These are phyloP conservation scores for Pseudomyrmex gracilis DNA, from an alignment of 1,140 invertebrate genomes.

Conservation along the genomic window DNA sequence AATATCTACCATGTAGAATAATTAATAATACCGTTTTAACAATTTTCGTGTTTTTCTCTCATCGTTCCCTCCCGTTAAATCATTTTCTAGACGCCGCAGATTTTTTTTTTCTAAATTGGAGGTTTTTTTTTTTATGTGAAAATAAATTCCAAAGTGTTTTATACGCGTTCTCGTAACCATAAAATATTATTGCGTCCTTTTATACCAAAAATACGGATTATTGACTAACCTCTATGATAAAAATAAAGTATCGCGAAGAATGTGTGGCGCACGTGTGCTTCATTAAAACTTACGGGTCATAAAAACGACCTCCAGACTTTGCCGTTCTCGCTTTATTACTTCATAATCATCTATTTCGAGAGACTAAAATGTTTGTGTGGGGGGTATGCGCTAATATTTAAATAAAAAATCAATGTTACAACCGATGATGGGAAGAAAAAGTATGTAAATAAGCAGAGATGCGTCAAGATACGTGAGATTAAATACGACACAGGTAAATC, in stretches of 20 bases:
- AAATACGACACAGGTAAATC: too few species aligned
- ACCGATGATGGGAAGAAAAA: conserved; percentile 1
- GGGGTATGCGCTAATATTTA: conserved; percentile 8
- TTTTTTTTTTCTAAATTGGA: too few species aligned
- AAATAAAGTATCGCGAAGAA: conserved; percentile 41
- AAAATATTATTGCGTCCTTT: conserved; percentile 49
- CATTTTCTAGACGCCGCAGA: neutral
- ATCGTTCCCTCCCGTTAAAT: too few species aligned
- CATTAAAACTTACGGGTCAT: conserved; percentile 52
- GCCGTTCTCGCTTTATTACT: conserved; percentile 23
- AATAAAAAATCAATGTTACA: conserved; percentile 21
- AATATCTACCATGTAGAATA: conserved; percentile 53
- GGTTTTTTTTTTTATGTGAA: too few species aligned
- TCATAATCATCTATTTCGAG: conserved; percentile 29
- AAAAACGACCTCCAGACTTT: conserved; percentile 55
- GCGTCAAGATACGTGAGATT: too few species aligned
- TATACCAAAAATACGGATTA: conserved; percentile 37
- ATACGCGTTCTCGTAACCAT: neutral
- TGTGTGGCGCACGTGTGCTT: conserved; percentile 44
- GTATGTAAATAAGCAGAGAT: neutral
- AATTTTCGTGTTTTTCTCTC: too few species aligned
- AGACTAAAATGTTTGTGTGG: conserved; percentile 2
- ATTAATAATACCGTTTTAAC: conserved; percentile 70
- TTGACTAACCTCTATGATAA: conserved; percentile 27
- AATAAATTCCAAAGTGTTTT: neutral